Evolutionary conservation across 2,888 invertebrate genomes (phyloP), one percentile per base, ranked within the genome.

Genomic region (Stramonita haemastoma): DNA sequence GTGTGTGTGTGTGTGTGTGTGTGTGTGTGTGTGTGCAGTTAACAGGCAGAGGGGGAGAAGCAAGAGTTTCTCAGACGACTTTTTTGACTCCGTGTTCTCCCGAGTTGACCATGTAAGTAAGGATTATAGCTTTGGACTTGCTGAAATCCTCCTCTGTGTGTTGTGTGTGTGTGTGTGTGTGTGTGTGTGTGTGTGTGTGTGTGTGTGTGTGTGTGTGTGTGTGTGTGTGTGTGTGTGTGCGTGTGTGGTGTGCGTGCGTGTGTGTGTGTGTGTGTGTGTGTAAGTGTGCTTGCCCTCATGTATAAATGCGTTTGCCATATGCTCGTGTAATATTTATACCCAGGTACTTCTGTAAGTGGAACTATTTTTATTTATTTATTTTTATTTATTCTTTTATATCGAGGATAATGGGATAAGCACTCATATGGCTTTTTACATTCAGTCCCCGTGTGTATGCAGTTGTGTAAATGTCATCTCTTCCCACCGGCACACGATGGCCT

Each of bases 161-260:
- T 73, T 81, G 81, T 81, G 81, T 81, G 81, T 32, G 73, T 73
- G 73, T 73, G 73, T 73, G 73, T 73, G 73, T 73, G 73, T n/a
- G 73, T n/a, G n/a, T n/a, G 73, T n/a, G 73, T n/a, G n/a, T 73
- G 73, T n/a, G n/a, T 73, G n/a, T n/a, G 73, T 73, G 73, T n/a
- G 73, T 73, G 73, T 73, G n/a, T 73, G 73, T 73, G 73, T 73
- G 73, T 73, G n/a, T 26, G 73, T 26, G 73, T 26, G n/a, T 73
- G 73, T 26, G 73, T 73, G 73, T 26, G 13, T 73, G 73, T 73
- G 73, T 73, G 73, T 26, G 73, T n/a, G 26, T 15, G 60, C 60
- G n/a, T n/a, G n/a, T n/a, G n/a, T n/a, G n/a, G n/a, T n/a, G n/a
- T n/a, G n/a, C n/a, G n/a, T n/a, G n/a, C n/a, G 17, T 60, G 17